Percentiles rank a stretch among this genome's conserved stretches.
These are phyloP conservation scores for Lithosia quadra DNA, from an alignment of 2,888 invertebrate genomes.

Conservation along the genomic window DNA sequence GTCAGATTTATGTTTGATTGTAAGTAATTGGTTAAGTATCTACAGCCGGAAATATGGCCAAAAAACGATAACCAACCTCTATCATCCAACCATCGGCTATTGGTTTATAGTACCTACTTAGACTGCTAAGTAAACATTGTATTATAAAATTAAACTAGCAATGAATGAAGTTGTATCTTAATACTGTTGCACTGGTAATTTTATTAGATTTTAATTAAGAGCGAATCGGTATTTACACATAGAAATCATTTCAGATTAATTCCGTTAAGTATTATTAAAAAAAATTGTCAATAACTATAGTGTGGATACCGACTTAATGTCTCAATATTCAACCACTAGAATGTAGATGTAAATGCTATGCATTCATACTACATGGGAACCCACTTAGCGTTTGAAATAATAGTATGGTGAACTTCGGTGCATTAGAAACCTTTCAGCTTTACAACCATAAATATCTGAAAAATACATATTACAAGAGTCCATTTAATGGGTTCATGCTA, in stretches of 20 bases:
- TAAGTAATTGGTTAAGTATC: too few relatives aligned
- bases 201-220: too few relatives aligned
- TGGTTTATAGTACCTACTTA: too few relatives aligned
- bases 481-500: neutral
- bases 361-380: slow-evolving; percentile 36
- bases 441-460: slow-evolving; percentile 4
- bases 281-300: neutral
- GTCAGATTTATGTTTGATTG: too few relatives aligned
- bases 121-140: too few relatives aligned
- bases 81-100: too few relatives aligned
- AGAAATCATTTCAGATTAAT: neutral
- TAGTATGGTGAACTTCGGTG: neutral
- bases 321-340: slow-evolving; percentile 32
- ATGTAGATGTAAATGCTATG: slow-evolving; percentile 48
- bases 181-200: too few relatives aligned
- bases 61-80: too few relatives aligned
- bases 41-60: too few relatives aligned
- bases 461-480: neutral
- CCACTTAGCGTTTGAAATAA: slow-evolving; percentile 48
- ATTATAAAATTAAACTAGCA: too few relatives aligned
- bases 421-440: neutral
- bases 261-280: neutral
- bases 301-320: neutral
- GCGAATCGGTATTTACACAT: neutral
- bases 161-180: too few relatives aligned